Conservation (phyloP, 37 sponge, comb jelly and placozoan species). For the Agelas oroides region DNA sequence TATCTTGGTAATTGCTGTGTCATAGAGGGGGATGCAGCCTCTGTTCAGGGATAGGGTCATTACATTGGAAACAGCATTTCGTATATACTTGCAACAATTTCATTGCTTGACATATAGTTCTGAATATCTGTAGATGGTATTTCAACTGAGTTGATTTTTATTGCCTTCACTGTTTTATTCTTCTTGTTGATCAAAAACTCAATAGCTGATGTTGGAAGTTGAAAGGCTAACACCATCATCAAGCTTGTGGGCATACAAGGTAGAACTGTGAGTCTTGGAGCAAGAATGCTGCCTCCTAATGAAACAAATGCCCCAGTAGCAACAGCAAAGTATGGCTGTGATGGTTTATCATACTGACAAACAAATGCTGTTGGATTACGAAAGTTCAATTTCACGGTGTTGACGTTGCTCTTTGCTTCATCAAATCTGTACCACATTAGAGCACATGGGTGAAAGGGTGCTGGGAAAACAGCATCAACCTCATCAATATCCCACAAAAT, state of each 20-base stretch:
- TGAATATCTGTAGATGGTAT: background rate
- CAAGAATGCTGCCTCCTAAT: background rate
- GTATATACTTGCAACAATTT: slow-evolving; percentile 13
- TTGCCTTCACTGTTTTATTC: background rate
- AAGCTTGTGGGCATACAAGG: slow-evolving; percentile 22
- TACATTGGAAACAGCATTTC: slow-evolving; percentile 19
- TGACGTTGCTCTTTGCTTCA: background rate
- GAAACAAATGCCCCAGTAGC: background rate
- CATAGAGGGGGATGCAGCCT: background rate
- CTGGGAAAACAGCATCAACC: slow-evolving; percentile 3
- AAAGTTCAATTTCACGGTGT: background rate
- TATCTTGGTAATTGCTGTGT: too few species aligned
- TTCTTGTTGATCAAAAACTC: background rate
- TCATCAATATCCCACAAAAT: slow-evolving; percentile 17
- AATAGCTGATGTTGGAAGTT: background rate
- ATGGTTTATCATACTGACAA: slow-evolving; percentile 1
- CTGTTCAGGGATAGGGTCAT: background rate
- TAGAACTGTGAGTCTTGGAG: too few species aligned
- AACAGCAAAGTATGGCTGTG: slow-evolving; percentile 29
- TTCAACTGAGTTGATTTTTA: slow-evolving; percentile 3
- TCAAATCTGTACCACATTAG: slow-evolving; percentile 18
- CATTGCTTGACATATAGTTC: background rate
- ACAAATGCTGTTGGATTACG: slow-evolving; percentile 20
- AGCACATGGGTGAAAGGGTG: slow-evolving; percentile 23
- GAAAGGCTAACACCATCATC: slow-evolving; percentile 41